A percentile compares a stretch with the other conserved stretches of the same genome.
Conservation (phyloP, 2,797 vertebrate genomes). For the Xenentodon cancila region DNA sequence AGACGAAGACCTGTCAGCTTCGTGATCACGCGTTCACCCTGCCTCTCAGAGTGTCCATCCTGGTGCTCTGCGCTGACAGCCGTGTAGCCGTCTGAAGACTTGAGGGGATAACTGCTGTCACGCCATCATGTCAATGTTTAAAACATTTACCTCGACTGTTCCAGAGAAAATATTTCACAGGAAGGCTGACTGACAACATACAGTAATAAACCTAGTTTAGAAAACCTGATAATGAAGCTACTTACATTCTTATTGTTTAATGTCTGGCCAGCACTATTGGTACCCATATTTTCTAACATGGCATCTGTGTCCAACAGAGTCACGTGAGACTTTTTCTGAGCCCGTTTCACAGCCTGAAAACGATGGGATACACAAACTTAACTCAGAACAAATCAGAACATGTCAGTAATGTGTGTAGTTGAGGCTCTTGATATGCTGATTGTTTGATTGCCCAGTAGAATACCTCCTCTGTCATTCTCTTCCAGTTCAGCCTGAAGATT, state of each 20-base stretch:
- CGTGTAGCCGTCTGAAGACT: constrained; percentile 53
- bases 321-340: constrained; percentile 44
- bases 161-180: not conserved
- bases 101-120: constrained; percentile 8
- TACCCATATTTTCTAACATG: not conserved
- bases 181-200: not conserved
- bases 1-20: constrained; percentile 15
- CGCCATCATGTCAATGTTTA: not conserved
- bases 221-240: not conserved
- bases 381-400: not conserved
- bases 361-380: constrained; percentile 8
- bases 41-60: constrained; percentile 7
- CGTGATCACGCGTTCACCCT: not conserved
- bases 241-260: constrained; percentile 33
- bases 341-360: constrained; percentile 66
- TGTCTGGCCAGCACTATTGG: not conserved
- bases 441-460: not conserved
- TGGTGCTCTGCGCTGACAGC: constrained; percentile 37
- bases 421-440: not conserved
- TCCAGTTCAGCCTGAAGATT: constrained; percentile 77
- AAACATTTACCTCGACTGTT: not conserved
- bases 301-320: not conserved
- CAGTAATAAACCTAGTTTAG: not conserved
- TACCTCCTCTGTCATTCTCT: constrained; percentile 64
- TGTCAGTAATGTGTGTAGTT: not conserved